Conservation (phyloP, 2,888 invertebrate genomes). For the Volucella inflata region DNA sequence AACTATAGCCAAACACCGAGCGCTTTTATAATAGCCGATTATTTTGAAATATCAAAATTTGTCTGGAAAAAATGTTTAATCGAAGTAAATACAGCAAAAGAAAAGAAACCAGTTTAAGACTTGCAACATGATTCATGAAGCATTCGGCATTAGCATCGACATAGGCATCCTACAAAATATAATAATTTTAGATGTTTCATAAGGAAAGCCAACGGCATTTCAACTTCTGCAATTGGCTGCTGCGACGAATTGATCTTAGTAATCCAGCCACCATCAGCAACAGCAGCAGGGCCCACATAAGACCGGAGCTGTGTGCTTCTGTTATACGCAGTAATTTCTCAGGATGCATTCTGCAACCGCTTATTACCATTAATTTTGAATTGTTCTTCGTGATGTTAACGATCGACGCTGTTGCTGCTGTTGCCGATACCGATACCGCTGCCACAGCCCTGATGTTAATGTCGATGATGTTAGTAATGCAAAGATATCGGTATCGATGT, state of each 20-base stretch:
- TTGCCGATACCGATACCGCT: slow-evolving; percentile 28
- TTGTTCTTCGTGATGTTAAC: slow-evolving; percentile 84
- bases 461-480: slow-evolving; percentile 13
- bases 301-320: slow-evolving; percentile 79
- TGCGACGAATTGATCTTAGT: slow-evolving; percentile 68
- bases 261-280: slow-evolving; percentile 54
- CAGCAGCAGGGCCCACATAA: slow-evolving; percentile 51
- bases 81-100: background rate
- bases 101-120: slow-evolving; percentile 46
- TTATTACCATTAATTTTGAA: slow-evolving; percentile 84
- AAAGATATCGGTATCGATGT: too few species aligned
- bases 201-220: slow-evolving; percentile 69
- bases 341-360: slow-evolving; percentile 80
- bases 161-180: slow-evolving; percentile 50
- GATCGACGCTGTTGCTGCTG: slow-evolving; percentile 77
- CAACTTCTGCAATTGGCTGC: slow-evolving; percentile 71
- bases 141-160: slow-evolving; percentile 41
- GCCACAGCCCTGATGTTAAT: slow-evolving; percentile 46
- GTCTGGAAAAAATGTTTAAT: background rate
- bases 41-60: background rate
- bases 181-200: slow-evolving; percentile 65
- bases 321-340: slow-evolving; percentile 84
- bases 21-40: too few species aligned
- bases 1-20: too few species aligned
- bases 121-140: slow-evolving; percentile 35